Percentiles rank a stretch among this genome's conserved stretches.
phyloP scores from a whole-genome alignment of 2,797 vertebrate species.

The Sebastes iracundus region DNA sequence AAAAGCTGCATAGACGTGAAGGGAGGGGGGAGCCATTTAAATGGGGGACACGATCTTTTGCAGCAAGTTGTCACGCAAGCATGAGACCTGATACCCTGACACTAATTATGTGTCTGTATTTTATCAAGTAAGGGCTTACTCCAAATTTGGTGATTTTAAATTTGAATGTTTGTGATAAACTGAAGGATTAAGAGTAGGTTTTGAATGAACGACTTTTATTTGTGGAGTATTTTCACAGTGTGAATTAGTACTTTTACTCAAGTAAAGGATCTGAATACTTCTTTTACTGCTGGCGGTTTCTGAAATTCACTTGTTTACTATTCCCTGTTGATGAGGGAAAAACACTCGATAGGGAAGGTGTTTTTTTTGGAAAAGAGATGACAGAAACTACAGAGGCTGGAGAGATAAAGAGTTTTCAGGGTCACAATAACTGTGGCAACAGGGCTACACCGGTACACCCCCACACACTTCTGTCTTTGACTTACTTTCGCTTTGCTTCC shows the following conservation, averaged over 20 bases:
- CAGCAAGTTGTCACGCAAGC: slow-evolving; percentile 14
- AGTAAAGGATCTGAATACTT: neutral
- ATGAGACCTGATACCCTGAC: neutral
- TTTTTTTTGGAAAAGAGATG: neutral
- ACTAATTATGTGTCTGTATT: neutral
- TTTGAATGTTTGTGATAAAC: neutral
- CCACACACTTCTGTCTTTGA: neutral
- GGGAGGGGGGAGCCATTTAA: neutral
- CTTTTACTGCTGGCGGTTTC: neutral
- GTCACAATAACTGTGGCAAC: neutral
- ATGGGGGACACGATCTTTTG: neutral
- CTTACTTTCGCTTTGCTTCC: neutral
- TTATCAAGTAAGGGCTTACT: neutral
- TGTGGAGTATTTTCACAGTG: neutral
- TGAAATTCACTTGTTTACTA: neutral
- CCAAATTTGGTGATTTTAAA: neutral
- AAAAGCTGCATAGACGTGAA: neutral
- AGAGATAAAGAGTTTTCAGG: neutral
- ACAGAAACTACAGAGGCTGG: neutral
- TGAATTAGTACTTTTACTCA: neutral
- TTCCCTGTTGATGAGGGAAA: neutral
- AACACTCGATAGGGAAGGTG: neutral
- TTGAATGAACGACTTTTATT: neutral
- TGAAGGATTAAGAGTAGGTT: neutral
- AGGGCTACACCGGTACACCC: neutral